Evolutionary conservation across 1,140 invertebrate species (phyloP).

Genomic region (Hermetia illucens): DNA sequence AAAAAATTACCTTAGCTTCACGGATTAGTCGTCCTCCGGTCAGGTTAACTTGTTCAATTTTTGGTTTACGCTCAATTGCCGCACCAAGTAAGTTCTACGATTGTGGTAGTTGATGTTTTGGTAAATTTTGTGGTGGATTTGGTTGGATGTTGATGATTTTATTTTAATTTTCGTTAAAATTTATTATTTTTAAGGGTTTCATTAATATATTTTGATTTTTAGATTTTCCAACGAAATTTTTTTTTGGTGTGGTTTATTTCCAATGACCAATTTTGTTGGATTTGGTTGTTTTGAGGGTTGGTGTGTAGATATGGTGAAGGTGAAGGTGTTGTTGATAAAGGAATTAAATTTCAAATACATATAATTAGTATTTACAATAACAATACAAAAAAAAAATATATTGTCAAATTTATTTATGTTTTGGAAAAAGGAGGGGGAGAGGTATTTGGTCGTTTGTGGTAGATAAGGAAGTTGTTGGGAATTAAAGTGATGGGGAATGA

Average conservation of each 20-base stretch:
- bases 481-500: neutral
- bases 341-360: neutral
- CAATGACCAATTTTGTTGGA: slow-evolving; percentile 15
- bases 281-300: slow-evolving; percentile 11
- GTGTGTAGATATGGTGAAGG: slow-evolving; percentile 9
- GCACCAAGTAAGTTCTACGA: slow-evolving; percentile 76
- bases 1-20: slow-evolving; percentile 83
- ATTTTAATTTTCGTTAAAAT: too few relatives aligned
- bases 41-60: slow-evolving; percentile 89
- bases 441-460: neutral
- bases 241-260: slow-evolving; percentile 8
- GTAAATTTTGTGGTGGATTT: neutral
- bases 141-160: neutral
- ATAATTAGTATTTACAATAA: neutral
- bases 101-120: slow-evolving; percentile 1
- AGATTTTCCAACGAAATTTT: too few relatives aligned
- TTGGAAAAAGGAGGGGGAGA: neutral
- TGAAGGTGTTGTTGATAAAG: neutral
- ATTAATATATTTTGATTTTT: neutral
- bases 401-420: neutral
- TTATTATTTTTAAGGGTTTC: neutral
- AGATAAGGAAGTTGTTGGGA: neutral
- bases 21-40: slow-evolving; percentile 90
- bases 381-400: neutral
- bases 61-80: slow-evolving; percentile 76